Conservation (phyloP, 2,797 vertebrate genomes). For the Onychomys arenicola region DNA sequence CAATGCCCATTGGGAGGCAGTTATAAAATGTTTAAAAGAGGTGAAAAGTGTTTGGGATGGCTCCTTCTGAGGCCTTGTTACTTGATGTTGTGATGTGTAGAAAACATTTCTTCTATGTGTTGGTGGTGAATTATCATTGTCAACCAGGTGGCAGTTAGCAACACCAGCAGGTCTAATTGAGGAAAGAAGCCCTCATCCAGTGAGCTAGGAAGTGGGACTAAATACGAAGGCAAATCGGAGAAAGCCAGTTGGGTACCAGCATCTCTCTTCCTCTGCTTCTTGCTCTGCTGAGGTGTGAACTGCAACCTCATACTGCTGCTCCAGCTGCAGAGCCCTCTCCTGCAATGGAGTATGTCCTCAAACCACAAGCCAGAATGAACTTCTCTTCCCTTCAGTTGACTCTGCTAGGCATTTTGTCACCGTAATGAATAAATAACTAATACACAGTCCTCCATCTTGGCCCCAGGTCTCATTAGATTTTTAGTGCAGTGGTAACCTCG, state of each 20-base stretch:
- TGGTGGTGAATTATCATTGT: background rate
- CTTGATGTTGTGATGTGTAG: too few species aligned
- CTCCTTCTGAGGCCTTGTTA: background rate
- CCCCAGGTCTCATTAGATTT: background rate
- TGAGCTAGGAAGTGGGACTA: background rate
- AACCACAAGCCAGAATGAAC: background rate
- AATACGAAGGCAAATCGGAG: background rate
- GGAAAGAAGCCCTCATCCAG: background rate
- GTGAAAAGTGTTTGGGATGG: fast-evolving
- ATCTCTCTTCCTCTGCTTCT: background rate
- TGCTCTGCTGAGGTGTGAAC: background rate
- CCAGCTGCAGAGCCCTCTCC: background rate
- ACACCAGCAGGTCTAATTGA: background rate
- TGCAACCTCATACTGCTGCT: background rate
- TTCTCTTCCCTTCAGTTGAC: background rate
- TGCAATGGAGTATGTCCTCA: background rate
- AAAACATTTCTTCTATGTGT: background rate
- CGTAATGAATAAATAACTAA: background rate
- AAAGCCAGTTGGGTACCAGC: background rate
- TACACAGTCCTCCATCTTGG: background rate
- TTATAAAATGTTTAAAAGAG: background rate
- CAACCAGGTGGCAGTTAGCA: background rate
- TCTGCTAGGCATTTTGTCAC: background rate
- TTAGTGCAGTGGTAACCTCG: background rate
- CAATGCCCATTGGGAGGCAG: background rate